Conservation (phyloP, 2,113 vertebrate species). For the Spermophilus dauricus region DNA sequence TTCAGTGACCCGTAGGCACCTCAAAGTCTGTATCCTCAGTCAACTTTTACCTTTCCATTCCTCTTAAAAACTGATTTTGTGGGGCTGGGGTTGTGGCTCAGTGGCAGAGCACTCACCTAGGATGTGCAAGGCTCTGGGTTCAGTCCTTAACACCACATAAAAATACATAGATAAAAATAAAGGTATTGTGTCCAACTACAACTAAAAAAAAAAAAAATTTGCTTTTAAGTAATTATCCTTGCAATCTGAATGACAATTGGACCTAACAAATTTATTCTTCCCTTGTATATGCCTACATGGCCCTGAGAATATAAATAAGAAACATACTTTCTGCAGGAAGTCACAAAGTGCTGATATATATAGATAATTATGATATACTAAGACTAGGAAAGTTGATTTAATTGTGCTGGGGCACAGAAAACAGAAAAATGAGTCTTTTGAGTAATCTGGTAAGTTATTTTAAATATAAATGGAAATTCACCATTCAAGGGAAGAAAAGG, state of each 20-base stretch:
- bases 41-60: not conserved
- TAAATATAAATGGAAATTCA: constrained; percentile 29
- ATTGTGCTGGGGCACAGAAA: not conserved
- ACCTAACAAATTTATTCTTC: constrained; percentile 55
- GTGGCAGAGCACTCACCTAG: no score
- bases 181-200: no score
- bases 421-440: not conserved
- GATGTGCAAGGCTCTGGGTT: no score
- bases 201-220: not conserved
- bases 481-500: constrained; percentile 1
- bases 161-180: no score
- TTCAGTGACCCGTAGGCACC: not conserved
- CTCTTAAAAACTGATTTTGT: not conserved
- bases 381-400: not conserved
- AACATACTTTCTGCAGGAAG: not conserved
- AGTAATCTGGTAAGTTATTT: constrained; percentile 19
- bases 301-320: not conserved
- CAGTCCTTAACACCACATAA: no score
- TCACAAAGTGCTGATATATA: not conserved
- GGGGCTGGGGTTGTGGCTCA: no score
- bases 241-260: not conserved
- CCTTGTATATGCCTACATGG: not conserved
- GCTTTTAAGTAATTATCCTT: constrained; percentile 36
- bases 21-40: not conserved
- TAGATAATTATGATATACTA: not conserved